Evolutionary conservation across 2,797 vertebrate species (phyloP), one percentile per base, ranked within the genome.

Genomic region (Acestrorhynchus altus): DNA sequence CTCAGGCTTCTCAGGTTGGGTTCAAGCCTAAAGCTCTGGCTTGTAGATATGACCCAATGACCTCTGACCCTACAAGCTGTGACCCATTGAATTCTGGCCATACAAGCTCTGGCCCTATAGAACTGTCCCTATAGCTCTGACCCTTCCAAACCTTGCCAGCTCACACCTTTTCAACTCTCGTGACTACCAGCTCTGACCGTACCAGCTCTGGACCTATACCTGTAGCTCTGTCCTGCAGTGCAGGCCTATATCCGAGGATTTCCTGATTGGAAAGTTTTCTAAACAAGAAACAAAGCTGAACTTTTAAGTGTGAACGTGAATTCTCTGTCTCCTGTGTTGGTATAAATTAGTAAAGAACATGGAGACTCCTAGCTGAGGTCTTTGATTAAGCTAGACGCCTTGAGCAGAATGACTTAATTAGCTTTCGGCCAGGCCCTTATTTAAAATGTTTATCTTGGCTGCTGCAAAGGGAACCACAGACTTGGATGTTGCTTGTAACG

Each of bases 391-490:
- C 67, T 75, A 56, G 80, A 74, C 71, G 75, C 76, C 63, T 71
- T 22, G 74, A 70, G 76, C 67, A 74, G 74, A 68, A 77, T 80
- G 69, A 24, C 66, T 79, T 85, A 77, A 86, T 85, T 84, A 84
- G 77, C 84, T 84, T 67, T 59, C 76, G 78, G 76, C 63, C 77
- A 22, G 72, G 56, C 54, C 49, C 72, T 81, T 22, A 60, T 83
- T 84, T 83, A 74, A 84, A 84, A 82, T 80, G 80, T 83, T 81
- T 86, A 81, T 76, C 76, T 86, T 84, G 81, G 79, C 74, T 70
- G 44, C 76, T 42, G 63, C 47, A 51, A 79, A 71, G 47, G 57
- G 31, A 76, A 35, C 79, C 52, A 24, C 49, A 18, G 49, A 56
- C 80, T 86, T 52, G 63, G 70, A 77, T 72, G 52, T 59, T 80